These are phyloP conservation scores for Protomyctophum bolini DNA, from an alignment of 2,113 vertebrate genomes.

Conservation along the genomic window DNA sequence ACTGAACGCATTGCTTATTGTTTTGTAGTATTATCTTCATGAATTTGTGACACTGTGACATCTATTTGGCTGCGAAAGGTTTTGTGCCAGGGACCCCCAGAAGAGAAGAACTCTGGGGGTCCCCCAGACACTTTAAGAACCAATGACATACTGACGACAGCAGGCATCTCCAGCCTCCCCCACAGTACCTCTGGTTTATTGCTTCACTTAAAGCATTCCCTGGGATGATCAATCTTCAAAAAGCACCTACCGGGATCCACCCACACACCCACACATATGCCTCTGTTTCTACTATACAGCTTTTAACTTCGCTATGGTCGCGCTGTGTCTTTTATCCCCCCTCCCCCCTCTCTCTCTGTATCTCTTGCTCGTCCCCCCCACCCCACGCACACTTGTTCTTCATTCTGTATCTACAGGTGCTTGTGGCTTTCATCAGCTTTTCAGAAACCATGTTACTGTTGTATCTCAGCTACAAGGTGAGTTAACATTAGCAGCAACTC, in stretches of 20 bases:
- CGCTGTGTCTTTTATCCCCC: conserved; percentile 13
- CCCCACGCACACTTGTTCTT: not conserved
- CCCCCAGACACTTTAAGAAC: not conserved
- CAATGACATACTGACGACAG: too few species aligned
- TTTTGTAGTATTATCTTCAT: too few species aligned
- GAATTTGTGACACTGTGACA: too few species aligned
- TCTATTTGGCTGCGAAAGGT: too few species aligned
- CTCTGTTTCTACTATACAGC: conserved; percentile 37
- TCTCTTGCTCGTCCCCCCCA: conserved; percentile 21
- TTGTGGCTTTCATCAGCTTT: conserved; percentile 86
- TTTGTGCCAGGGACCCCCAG: too few species aligned
- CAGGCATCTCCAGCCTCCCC: not conserved
- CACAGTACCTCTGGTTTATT: conserved; percentile 27
- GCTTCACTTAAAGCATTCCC: conserved; percentile 58
- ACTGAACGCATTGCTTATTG: too few species aligned
- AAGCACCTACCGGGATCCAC: conserved; percentile 66
- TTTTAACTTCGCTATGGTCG: conserved; percentile 53
- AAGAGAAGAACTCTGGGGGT: too few species aligned
- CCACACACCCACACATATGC: conserved; percentile 68
- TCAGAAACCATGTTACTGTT: conserved; percentile 85
- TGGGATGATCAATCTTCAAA: conserved; percentile 66
- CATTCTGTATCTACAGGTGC: conserved; percentile 69
- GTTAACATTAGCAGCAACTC: conserved; percentile 9
- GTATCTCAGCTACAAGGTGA: conserved; percentile 87
- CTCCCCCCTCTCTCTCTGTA: conserved; percentile 23